Evolutionary conservation across 2,113 vertebrate species (phyloP).

Genomic region (Misgurnus mizolepis): DNA sequence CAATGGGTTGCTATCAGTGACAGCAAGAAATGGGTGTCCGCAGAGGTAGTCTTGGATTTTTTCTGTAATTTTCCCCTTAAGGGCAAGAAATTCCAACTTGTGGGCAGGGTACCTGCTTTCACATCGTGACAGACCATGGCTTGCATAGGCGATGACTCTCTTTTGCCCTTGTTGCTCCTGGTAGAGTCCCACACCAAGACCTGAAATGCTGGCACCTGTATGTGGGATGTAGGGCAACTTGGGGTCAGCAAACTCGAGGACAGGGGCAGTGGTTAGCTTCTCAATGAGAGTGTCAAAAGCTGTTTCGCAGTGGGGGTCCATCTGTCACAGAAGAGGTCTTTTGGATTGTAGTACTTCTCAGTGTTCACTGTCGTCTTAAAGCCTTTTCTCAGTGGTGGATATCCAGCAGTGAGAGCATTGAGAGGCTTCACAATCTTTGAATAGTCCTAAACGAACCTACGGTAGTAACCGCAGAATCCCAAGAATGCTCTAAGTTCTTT

Average conservation of each 20-base stretch:
- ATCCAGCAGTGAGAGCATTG: not conserved
- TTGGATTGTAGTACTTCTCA: conserved; percentile 1
- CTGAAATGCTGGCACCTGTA: not conserved
- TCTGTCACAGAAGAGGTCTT: not conserved
- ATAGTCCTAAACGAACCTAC: not conserved
- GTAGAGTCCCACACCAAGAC: not conserved
- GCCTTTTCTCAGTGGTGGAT: not conserved
- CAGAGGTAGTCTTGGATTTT: not conserved
- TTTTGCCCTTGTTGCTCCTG: not conserved
- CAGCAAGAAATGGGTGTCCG: not conserved
- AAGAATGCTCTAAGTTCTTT: not conserved
- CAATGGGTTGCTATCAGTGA: not conserved
- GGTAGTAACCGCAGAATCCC: not conserved
- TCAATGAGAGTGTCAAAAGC: not conserved
- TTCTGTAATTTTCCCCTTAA: not conserved
- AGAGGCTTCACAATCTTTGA: not conserved
- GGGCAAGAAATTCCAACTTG: not conserved
- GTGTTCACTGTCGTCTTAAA: not conserved
- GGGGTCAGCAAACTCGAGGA: not conserved
- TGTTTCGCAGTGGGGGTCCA: not conserved
- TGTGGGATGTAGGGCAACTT: not conserved
- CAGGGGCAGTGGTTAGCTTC: not conserved
- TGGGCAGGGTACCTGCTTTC: not conserved
- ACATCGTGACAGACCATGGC: not conserved
- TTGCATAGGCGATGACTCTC: not conserved